Evolutionary conservation across 1,140 invertebrate species (phyloP), one percentile per base, ranked within the genome.

Genomic region (Myzus persicae): DNA sequence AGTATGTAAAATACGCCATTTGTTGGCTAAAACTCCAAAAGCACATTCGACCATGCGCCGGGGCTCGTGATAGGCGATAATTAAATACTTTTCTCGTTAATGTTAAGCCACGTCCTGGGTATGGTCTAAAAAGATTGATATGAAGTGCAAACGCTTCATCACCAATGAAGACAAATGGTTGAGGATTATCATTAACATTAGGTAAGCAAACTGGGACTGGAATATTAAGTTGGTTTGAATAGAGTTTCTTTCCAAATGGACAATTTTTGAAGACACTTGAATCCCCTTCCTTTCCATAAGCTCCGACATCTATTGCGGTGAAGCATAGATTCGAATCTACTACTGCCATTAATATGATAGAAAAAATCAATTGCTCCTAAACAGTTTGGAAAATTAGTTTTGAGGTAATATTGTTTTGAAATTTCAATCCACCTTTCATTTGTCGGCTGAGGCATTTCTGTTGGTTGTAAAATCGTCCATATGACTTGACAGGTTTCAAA

Each of bases 91-190:
- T 95, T 94, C 51, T 94, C 40, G 51, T 36, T 51, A 36, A n/a
- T 24, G 87, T 90, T 87, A 94, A 67, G 26, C 89, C n/a, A 46
- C 40, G 81, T 44, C 94, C 94, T 40, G 54, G 76, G 85, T 42
- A 94, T 81, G 95, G 95, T 85, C 94, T 94, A 94, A 95, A 94
- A 92, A 95, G 93, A 82, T 94, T 94, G 84, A 94, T 87, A 54
- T 94, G 94, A 46, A 96, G 90, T 9, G 94, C 94, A 94, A 95
- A 96, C 20, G 95, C 95, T 93, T 95, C 95, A 94, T 96, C 95
- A 24, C 94, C 95, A 11, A 94, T 14, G 48, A 94, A 82, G 6
- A n/a, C 36, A 81, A 76, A 93, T 26, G 93, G 93, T 89, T 51
- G 46, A 7, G 91, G 36, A 36, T 44, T 7, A 9, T 26, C 44